Evolutionary conservation across 2,113 vertebrate genomes (phyloP).

Genomic region (Vulpes vulpes): DNA sequence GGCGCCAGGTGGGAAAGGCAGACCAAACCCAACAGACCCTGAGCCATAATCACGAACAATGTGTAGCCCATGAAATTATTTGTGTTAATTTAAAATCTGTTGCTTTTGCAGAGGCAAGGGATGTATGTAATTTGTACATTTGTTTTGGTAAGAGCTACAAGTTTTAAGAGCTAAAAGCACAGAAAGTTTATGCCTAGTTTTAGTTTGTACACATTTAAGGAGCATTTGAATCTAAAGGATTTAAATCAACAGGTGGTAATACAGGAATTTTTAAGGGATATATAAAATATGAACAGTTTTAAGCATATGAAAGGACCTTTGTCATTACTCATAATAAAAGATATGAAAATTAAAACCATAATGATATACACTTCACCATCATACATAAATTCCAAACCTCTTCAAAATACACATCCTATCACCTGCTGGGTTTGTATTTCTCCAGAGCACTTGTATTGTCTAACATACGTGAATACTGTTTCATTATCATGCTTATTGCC

Average conservation of each 20-base stretch:
- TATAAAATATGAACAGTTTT: slow-evolving; percentile 40
- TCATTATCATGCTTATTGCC: not conserved
- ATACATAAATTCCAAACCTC: not conserved
- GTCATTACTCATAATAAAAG: not conserved
- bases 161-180: slow-evolving; percentile 5
- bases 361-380: not conserved
- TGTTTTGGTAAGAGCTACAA: slow-evolving; percentile 42
- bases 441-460: not conserved
- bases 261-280: not conserved
- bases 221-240: slow-evolving; percentile 34
- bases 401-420: not conserved
- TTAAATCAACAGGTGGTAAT: slow-evolving; percentile 33
- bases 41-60: not conserved
- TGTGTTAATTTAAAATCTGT: not conserved
- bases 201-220: not conserved
- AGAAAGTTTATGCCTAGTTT: slow-evolving; percentile 25
- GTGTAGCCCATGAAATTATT: not conserved
- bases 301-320: slow-evolving; percentile 24
- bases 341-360: slow-evolving; percentile 53
- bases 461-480: not conserved
- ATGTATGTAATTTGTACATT: not conserved
- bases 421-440: not conserved
- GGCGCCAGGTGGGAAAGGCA: not conserved
- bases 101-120: not conserved
- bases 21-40: not conserved